phyloP scores from a whole-genome alignment of 2,797 vertebrate species.

The Carcharodon carcharias region DNA sequence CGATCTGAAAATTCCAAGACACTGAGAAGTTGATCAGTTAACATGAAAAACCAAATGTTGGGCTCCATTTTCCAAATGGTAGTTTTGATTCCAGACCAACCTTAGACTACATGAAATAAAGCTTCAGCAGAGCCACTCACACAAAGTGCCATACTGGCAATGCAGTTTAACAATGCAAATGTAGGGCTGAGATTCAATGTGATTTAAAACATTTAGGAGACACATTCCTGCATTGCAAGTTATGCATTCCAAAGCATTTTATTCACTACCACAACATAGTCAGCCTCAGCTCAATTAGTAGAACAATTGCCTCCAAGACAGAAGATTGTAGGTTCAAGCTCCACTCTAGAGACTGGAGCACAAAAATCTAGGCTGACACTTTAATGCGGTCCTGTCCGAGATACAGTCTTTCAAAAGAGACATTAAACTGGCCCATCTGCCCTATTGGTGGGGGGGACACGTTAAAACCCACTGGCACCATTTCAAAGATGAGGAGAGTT shows the following conservation, averaged over 20 bases:
- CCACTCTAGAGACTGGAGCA: neutral
- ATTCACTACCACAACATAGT: too few species aligned
- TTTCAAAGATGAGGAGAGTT: neutral
- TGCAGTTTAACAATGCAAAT: neutral
- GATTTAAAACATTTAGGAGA: neutral
- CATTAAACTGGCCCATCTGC: neutral
- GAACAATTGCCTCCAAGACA: neutral
- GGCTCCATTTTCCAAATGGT: neutral
- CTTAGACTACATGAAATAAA: neutral
- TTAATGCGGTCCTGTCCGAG: neutral
- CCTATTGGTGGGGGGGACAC: too few species aligned
- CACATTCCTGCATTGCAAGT: neutral
- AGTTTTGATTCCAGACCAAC: neutral
- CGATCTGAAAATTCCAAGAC: neutral
- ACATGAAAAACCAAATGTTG: neutral
- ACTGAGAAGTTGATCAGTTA: conserved; percentile 31
- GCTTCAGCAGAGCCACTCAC: neutral
- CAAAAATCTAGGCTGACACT: neutral
- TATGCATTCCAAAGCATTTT: neutral
- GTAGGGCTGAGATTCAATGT: too few species aligned
- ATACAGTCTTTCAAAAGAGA: neutral
- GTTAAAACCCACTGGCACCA: neutral
- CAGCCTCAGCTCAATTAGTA: neutral
- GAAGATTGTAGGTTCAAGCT: neutral
- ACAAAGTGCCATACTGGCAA: neutral